A percentile compares a stretch with the other conserved stretches of the same genome.
Evolutionary conservation across 2,113 vertebrate species (phyloP).

Genomic region (Taxidea taxus): DNA sequence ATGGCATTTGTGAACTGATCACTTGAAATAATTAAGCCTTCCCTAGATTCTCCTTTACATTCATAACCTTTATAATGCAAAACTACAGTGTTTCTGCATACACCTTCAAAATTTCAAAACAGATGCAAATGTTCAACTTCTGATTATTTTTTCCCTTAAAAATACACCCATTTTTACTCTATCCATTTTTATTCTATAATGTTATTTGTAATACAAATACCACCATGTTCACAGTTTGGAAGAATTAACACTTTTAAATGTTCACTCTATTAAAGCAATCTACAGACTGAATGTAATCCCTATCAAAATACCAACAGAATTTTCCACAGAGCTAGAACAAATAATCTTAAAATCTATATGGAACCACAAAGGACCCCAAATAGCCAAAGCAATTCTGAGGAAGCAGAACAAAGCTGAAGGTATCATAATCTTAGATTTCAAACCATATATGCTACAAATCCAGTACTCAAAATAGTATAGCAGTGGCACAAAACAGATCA

Average conservation of each 20-base stretch:
- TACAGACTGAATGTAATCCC: background rate
- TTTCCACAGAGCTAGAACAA: background rate
- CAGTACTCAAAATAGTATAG: background rate
- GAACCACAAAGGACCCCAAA: background rate
- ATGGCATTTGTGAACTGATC: background rate
- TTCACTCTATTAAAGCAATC: background rate
- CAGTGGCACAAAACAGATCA: background rate
- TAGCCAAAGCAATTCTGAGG: background rate
- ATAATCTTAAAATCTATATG: background rate
- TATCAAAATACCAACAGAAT: background rate
- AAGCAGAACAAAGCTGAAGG: background rate
- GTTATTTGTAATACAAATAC: background rate
- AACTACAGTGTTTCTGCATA: background rate
- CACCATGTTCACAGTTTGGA: background rate
- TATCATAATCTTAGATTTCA: background rate
- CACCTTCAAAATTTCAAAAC: background rate
- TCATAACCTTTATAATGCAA: background rate
- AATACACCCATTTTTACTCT: background rate
- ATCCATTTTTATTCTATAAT: constrained; percentile 26
- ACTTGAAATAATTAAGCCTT: background rate
- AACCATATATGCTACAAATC: background rate
- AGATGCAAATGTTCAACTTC: background rate
- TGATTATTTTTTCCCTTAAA: constrained; percentile 16
- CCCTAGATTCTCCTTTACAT: background rate
- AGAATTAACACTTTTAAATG: background rate